Percentiles rank a stretch among this genome's conserved stretches.
These are phyloP conservation scores for Anastrepha obliqua DNA, from an alignment of 1,140 invertebrate species.

Conservation along the genomic window DNA sequence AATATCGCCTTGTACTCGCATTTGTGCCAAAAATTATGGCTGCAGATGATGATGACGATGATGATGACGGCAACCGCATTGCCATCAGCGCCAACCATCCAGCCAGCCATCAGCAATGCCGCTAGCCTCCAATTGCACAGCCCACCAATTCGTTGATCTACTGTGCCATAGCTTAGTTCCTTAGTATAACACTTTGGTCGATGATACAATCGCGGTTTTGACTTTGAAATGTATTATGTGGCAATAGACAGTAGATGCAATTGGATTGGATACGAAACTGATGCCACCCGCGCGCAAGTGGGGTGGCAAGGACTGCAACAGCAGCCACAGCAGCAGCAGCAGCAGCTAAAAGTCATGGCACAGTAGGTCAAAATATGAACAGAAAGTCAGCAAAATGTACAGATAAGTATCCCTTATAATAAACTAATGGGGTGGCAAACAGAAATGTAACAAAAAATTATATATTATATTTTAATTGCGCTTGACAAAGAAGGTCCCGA, in stretches of 20 bases:
- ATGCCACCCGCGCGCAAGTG: conserved; percentile 33
- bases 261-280: neutral
- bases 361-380: conserved; percentile 3
- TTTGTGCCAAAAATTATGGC: conserved; percentile 16
- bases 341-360: neutral
- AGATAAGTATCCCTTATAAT: neutral
- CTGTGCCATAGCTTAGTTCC: conserved; percentile 5
- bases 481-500: no score
- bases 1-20: conserved; percentile 18
- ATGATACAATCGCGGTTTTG: conserved; percentile 49
- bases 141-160: conserved; percentile 14
- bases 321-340: neutral
- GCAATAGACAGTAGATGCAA: conserved; percentile 30
- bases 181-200: conserved; percentile 2
- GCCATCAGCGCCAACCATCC: neutral
- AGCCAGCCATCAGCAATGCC: neutral
- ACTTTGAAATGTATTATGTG: conserved; percentile 40
- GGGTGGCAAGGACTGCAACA: neutral
- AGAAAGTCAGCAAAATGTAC: neutral
- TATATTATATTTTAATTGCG: no score
- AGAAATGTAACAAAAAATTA: no score
- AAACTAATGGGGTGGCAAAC: no score
- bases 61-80: neutral
- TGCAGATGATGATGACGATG: conserved; percentile 50
- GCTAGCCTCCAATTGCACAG: neutral